Conservation (phyloP, 2,797 vertebrate genomes). For the Simalia tracyae region DNA sequence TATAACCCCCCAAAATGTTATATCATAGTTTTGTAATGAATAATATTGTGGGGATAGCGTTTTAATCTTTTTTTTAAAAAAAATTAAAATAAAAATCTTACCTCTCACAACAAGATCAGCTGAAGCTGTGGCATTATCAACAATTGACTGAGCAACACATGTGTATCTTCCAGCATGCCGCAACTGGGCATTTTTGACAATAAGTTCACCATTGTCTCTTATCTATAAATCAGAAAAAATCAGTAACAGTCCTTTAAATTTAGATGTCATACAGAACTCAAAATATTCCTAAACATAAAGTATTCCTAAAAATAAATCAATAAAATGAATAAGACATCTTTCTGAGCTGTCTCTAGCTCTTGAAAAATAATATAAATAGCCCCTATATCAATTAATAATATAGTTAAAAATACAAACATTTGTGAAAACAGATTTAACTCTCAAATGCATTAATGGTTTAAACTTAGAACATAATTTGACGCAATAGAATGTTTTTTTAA, state of each 20-base stretch:
- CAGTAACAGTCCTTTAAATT: neutral
- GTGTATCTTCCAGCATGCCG: slow-evolving; percentile 88
- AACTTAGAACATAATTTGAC: neutral
- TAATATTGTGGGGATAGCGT: neutral
- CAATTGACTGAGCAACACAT: slow-evolving; percentile 91
- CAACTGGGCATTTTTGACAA: slow-evolving; percentile 88
- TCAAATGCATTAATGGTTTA: neutral
- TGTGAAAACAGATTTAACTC: neutral
- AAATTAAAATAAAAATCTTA: slow-evolving; percentile 67
- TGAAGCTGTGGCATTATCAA: slow-evolving; percentile 89
- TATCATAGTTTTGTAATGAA: no score
- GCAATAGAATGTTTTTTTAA: neutral
- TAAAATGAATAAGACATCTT: neutral
- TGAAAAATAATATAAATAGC: neutral
- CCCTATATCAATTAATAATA: neutral
- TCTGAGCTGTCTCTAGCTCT: neutral
- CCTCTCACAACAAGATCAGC: slow-evolving; percentile 94
- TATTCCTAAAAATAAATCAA: neutral
- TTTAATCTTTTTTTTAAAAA: neutral
- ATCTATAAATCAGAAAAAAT: slow-evolving; percentile 68
- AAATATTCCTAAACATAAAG: neutral
- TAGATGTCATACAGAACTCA: neutral
- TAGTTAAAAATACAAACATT: neutral
- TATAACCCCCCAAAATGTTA: neutral
- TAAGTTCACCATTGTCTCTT: slow-evolving; percentile 86